Evolutionary conservation across 2,113 vertebrate species (phyloP).

Genomic region (Turnix velox): DNA sequence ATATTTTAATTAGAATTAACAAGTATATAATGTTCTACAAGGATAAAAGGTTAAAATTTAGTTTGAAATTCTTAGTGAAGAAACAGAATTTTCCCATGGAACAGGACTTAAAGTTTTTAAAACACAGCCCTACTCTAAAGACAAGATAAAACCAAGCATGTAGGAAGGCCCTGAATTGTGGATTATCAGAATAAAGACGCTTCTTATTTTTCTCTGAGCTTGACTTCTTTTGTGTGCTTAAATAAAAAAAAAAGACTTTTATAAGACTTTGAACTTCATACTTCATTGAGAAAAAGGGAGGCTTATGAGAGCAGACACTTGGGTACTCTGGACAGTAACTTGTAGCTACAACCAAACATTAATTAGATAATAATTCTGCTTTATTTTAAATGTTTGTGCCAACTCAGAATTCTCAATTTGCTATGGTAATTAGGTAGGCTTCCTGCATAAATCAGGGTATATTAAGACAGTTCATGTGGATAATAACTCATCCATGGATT

Average conservation of each 20-base stretch:
- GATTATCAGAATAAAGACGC: background rate
- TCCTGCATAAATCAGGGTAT: background rate
- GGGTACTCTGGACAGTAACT: background rate
- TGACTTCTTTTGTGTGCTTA: background rate
- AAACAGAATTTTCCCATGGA: background rate
- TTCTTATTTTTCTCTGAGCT: background rate
- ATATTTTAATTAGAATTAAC: background rate
- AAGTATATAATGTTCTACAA: background rate
- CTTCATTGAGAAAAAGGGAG: background rate
- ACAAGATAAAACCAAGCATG: background rate
- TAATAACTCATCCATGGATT: background rate
- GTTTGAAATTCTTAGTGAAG: background rate
- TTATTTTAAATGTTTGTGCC: constrained; percentile 9
- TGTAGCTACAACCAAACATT: background rate
- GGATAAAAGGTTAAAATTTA: background rate
- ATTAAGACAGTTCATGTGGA: background rate
- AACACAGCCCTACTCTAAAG: background rate
- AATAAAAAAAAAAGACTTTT: background rate
- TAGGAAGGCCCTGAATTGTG: background rate
- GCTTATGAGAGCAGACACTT: background rate
- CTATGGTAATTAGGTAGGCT: constrained; percentile 7
- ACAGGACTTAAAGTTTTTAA: background rate
- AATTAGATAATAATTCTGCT: background rate
- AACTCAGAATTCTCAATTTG: constrained; percentile 4
- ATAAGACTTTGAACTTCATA: background rate